A percentile compares a stretch with the other conserved stretches of the same genome.
These are phyloP conservation scores for Palythoa heliodiscus DNA, from an alignment of 92 coral and sea anemone species.

Conservation along the genomic window DNA sequence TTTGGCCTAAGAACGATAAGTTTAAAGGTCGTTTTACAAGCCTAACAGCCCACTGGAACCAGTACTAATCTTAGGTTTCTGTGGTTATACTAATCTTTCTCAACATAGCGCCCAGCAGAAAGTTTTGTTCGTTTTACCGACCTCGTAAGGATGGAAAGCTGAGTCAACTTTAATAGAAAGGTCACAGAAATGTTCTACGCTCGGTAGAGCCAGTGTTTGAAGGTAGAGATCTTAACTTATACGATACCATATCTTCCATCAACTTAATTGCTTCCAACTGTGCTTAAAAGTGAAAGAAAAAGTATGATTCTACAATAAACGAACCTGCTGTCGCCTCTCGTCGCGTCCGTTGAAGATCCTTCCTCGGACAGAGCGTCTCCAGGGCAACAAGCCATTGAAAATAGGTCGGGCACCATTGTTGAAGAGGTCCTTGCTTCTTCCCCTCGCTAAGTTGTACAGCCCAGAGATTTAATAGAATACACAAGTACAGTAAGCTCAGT, in stretches of 20 bases:
- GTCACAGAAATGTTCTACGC: too few species aligned
- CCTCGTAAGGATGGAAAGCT: too few species aligned
- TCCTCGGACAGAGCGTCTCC: slow-evolving; percentile 2
- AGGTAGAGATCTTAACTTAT: neutral
- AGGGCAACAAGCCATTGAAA: slow-evolving; percentile 11
- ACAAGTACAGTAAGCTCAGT: neutral
- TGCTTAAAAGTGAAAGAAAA: neutral
- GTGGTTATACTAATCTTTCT: too few species aligned
- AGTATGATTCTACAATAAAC: neutral
- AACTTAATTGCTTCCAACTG: neutral
- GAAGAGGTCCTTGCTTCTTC: slow-evolving; percentile 16
- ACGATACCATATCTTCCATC: neutral
- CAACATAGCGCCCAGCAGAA: too few species aligned
- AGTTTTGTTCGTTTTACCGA: too few species aligned
- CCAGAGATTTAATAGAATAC: neutral
- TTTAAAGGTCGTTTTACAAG: too few species aligned
- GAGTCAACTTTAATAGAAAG: too few species aligned
- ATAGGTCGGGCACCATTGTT: slow-evolving; percentile 34
- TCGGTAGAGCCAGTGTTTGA: too few species aligned
- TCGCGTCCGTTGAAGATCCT: neutral
- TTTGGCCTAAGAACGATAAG: too few species aligned
- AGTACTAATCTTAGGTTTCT: too few species aligned
- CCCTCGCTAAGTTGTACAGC: slow-evolving; percentile 17
- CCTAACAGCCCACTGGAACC: too few species aligned
- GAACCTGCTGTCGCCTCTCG: slow-evolving; percentile 5